Conservation (phyloP, 2,797 vertebrate species). For the Oophaga sylvatica region DNA sequence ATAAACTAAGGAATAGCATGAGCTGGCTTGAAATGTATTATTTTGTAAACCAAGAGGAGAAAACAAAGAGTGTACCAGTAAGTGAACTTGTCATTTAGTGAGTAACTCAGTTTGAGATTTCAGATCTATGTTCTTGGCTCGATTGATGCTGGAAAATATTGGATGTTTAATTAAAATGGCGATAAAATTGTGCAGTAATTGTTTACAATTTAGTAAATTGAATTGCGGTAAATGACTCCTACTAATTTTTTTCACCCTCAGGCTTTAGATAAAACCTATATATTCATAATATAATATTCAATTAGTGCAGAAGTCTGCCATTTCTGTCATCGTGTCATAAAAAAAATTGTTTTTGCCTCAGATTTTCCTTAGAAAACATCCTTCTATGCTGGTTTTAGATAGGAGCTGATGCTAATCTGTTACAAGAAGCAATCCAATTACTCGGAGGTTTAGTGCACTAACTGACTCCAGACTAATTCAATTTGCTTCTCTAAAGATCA, state of each 20-base stretch:
- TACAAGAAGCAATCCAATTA: slow-evolving; percentile 97
- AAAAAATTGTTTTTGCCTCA: slow-evolving; percentile 95
- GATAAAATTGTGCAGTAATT: slow-evolving; percentile 47
- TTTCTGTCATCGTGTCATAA: slow-evolving; percentile 99
- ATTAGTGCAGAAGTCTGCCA: slow-evolving; percentile 96
- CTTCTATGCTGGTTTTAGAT: slow-evolving; percentile 79
- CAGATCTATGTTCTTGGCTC: background rate
- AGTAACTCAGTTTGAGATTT: background rate
- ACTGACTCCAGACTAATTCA: slow-evolving; percentile 99
- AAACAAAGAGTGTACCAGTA: background rate
- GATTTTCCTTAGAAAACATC: slow-evolving; percentile 77
- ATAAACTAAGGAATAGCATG: too few relatives aligned
- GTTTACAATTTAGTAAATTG: slow-evolving; percentile 26
- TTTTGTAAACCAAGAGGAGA: background rate
- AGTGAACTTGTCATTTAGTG: background rate
- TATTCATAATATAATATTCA: slow-evolving; percentile 89
- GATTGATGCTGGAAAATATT: slow-evolving; percentile 1
- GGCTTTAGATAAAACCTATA: slow-evolving; percentile 86
- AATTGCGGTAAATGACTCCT: slow-evolving; percentile 67
- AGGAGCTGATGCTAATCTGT: slow-evolving; percentile 96
- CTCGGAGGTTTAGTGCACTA: slow-evolving; percentile 96
- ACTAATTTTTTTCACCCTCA: slow-evolving; percentile 74
- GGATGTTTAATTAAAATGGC: slow-evolving; percentile 31
- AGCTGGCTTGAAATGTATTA: too few relatives aligned
- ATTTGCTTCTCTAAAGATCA: slow-evolving; percentile 99